These are phyloP conservation scores for Spicauda simplicius DNA, from an alignment of 2,888 invertebrate species.

Conservation along the genomic window DNA sequence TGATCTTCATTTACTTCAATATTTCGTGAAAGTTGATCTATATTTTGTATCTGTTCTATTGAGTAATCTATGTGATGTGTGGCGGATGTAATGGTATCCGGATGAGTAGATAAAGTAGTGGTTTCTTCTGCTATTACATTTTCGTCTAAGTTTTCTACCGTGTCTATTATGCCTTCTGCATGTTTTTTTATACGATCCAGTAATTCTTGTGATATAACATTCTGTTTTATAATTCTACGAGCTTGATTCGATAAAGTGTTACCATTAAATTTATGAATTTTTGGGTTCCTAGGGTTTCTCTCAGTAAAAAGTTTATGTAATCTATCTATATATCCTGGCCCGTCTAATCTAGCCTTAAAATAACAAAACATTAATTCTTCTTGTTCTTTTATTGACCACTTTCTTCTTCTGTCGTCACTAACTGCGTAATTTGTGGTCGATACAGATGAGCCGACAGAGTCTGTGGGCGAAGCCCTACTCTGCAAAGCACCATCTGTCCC, in stretches of 20 bases:
- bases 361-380: conserved; percentile 16
- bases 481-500: conserved; percentile 15
- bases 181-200: neutral
- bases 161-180: neutral
- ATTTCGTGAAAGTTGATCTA: neutral
- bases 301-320: neutral
- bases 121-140: neutral
- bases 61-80: neutral
- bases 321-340: conserved; percentile 13
- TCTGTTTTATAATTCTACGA: conserved; percentile 4
- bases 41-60: neutral
- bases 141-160: neutral
- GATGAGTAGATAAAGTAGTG: neutral
- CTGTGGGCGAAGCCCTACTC: conserved; percentile 6
- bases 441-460: conserved; percentile 15
- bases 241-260: conserved; percentile 11
- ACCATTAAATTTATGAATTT: neutral
- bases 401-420: neutral
- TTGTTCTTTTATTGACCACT: conserved; percentile 13
- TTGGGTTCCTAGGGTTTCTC: conserved; percentile 9
- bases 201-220: conserved; percentile 7
- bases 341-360: conserved; percentile 1
- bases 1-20: conserved; percentile 6
- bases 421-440: conserved; percentile 4
- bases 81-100: neutral